A percentile compares a stretch with the other conserved stretches of the same genome.
Conservation (phyloP, 2,888 invertebrate genomes). For the Acanthosepion lycidas region DNA sequence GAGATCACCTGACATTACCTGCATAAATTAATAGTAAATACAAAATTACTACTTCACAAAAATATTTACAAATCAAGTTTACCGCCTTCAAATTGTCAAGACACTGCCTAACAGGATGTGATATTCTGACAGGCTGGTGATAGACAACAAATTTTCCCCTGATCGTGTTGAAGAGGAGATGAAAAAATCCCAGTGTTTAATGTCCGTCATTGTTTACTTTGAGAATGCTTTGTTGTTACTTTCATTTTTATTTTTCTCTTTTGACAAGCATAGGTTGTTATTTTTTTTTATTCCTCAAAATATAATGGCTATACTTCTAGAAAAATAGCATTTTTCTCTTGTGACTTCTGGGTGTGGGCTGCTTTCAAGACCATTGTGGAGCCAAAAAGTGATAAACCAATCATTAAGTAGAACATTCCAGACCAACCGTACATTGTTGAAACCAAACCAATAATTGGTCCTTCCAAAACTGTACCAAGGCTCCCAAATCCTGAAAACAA, state of each 20-base stretch:
- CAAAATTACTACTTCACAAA: too few species aligned
- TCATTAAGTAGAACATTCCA: conserved; percentile 75
- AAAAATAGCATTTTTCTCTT: conserved; percentile 25
- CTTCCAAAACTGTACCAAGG: conserved; percentile 76
- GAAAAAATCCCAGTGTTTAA: too few species aligned
- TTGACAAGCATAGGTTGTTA: neutral
- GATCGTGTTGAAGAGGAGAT: too few species aligned
- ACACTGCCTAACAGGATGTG: too few species aligned
- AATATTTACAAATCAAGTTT: too few species aligned
- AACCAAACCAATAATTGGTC: conserved; percentile 76
- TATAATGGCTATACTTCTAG: neutral
- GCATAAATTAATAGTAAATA: too few species aligned
- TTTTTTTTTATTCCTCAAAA: neutral
- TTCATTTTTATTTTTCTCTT: neutral
- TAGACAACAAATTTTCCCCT: too few species aligned
- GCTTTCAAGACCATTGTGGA: conserved; percentile 73
- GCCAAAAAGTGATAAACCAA: conserved; percentile 72
- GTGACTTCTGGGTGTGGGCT: conserved; percentile 55
- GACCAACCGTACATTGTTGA: conserved; percentile 75
- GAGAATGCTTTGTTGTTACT: neutral
- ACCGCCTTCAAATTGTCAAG: too few species aligned
- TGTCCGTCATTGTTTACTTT: neutral
- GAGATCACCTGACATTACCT: too few species aligned
- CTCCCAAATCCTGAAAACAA: conserved; percentile 74
- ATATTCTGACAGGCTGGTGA: too few species aligned